Evolutionary conservation across 2,797 vertebrate species (phyloP).

Genomic region (Tragelaphus eurycerus): DNA sequence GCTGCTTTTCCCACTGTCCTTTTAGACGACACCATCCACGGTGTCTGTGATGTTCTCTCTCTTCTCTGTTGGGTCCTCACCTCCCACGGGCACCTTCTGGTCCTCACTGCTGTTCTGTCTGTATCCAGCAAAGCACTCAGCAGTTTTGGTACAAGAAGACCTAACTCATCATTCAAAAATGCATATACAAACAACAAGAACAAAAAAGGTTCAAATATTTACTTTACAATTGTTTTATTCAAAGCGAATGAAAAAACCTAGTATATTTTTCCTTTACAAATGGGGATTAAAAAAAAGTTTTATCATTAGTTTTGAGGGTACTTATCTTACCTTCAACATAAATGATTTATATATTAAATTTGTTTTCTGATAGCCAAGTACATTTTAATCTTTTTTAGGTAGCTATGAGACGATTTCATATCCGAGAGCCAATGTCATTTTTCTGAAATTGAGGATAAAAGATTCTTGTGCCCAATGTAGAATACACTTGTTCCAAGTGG

Average conservation of each 20-base stretch:
- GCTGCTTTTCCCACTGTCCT: not conserved
- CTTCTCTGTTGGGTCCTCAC: not conserved
- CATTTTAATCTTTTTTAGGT: slow-evolving; percentile 46
- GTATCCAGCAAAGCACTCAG: not conserved
- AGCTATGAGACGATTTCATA: slow-evolving; percentile 24
- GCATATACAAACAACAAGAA: not conserved
- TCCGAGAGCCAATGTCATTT: slow-evolving; percentile 28
- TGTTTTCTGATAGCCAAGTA: slow-evolving; percentile 36
- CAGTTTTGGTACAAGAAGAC: not conserved
- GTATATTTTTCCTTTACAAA: slow-evolving; percentile 47
- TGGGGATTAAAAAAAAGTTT: slow-evolving; percentile 7
- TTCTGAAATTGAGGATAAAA: slow-evolving; percentile 26
- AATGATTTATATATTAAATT: slow-evolving; percentile 62
- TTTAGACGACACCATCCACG: not conserved
- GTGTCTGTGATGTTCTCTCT: not conserved
- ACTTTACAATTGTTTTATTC: slow-evolving; percentile 71
- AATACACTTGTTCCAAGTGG: not conserved
- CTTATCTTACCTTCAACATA: slow-evolving; percentile 47
- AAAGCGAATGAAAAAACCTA: slow-evolving; percentile 65
- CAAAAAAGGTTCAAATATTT: slow-evolving; percentile 29
- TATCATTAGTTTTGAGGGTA: slow-evolving; percentile 58
- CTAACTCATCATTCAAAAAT: not conserved
- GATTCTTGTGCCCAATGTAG: not conserved
- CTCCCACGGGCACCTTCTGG: slow-evolving; percentile 6
- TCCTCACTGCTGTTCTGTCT: not conserved